phyloP scores from a whole-genome alignment of 2,113 vertebrate species.

The Peromyscus californicus region DNA sequence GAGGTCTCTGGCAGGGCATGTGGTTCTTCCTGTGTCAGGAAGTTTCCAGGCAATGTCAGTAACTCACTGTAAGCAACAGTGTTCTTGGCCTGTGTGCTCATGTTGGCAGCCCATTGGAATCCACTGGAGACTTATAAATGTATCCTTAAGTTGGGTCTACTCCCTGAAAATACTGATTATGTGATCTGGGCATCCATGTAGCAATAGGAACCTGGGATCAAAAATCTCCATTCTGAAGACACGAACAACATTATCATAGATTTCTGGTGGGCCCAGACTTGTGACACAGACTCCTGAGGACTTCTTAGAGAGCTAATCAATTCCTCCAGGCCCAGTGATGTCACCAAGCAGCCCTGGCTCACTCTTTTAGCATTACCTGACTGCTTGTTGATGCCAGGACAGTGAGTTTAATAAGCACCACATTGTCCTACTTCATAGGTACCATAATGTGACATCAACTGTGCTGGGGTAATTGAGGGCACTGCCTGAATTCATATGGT shows the following conservation, averaged over 20 bases:
- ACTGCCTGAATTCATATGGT: neutral
- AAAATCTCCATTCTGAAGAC: neutral
- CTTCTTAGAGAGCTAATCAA: neutral
- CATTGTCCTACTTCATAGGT: neutral
- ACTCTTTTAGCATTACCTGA: neutral
- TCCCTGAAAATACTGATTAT: neutral
- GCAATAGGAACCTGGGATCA: neutral
- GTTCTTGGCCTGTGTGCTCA: neutral
- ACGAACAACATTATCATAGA: neutral
- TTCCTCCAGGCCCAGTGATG: neutral
- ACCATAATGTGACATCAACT: neutral
- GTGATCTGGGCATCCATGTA: neutral
- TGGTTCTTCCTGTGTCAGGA: neutral
- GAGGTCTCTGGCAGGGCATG: neutral
- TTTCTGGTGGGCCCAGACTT: neutral
- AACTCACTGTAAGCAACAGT: neutral
- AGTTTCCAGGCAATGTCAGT: neutral
- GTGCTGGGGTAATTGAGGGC: neutral
- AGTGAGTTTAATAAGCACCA: neutral
- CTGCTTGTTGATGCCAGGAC: neutral
- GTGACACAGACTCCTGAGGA: neutral
- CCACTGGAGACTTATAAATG: neutral
- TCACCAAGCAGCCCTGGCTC: neutral
- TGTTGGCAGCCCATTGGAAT: neutral
- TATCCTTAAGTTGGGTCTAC: too few relatives aligned